Conservation (phyloP, 2,888 invertebrate genomes). For the Polydrusus tereticollis region DNA sequence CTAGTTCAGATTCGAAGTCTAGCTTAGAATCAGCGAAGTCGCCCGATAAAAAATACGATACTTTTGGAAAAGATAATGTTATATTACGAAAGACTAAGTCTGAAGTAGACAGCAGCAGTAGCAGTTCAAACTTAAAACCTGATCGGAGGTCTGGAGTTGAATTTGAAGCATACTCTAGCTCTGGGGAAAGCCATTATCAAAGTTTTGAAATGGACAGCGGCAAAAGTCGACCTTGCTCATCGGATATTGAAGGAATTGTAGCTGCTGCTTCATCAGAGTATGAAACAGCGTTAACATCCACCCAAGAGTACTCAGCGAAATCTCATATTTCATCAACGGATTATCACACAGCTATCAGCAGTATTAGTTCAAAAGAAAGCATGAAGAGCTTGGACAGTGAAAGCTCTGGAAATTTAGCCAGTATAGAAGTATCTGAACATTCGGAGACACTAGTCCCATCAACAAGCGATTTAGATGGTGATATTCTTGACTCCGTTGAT, state of each 20-base stretch:
- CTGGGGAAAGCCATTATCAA: conserved; percentile 90
- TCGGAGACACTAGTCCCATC: conserved; percentile 95
- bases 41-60: conserved; percentile 66
- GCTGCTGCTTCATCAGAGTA: conserved; percentile 88
- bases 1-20: conserved; percentile 68
- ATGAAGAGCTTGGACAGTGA: conserved; percentile 92
- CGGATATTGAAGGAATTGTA: conserved; percentile 86
- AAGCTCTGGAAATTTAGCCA: conserved; percentile 89
- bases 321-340: conserved; percentile 85
- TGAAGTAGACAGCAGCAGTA: conserved; percentile 65
- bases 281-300: conserved; percentile 85
- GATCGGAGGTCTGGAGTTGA: conserved; percentile 84
- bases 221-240: conserved; percentile 85
- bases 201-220: conserved; percentile 85
- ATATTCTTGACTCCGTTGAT: conserved; percentile 76
- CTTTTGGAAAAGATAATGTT: conserved; percentile 60
- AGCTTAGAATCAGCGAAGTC: conserved; percentile 66
- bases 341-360: conserved; percentile 87
- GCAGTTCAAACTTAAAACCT: conserved; percentile 63
- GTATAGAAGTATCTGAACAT: conserved; percentile 90
- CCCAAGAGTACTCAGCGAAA: conserved; percentile 78
- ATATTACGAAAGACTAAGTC: conserved; percentile 63
- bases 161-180: conserved; percentile 86
- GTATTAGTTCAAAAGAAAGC: conserved; percentile 90
- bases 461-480: conserved; percentile 83